These are phyloP conservation scores for Scomberomorus guttatus DNA, from an alignment of 2,797 vertebrate genomes.

Conservation along the genomic window DNA sequence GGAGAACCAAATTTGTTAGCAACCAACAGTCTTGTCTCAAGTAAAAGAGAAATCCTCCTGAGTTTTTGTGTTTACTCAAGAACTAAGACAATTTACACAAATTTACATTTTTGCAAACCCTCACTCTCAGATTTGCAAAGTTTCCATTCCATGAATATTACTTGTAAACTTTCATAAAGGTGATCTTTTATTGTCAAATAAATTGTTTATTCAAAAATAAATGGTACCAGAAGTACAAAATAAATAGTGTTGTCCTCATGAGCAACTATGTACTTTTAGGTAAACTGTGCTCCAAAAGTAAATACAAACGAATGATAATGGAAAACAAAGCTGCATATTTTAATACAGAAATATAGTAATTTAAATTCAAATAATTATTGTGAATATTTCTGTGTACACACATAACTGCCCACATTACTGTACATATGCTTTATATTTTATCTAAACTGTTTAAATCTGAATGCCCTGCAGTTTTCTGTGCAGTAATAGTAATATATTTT, in stretches of 20 bases:
- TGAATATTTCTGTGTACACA: background rate
- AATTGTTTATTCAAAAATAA: background rate
- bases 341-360: background rate
- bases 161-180: background rate
- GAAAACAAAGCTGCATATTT: background rate
- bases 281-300: background rate
- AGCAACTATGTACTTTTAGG: background rate
- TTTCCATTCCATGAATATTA: slow-evolving; percentile 1
- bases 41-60: background rate
- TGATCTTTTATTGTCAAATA: background rate
- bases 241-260: background rate
- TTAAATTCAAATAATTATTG: background rate
- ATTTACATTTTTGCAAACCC: slow-evolving; percentile 52
- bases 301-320: background rate
- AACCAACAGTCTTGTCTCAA: background rate
- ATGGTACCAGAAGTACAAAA: too few species aligned
- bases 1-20: slow-evolving; percentile 26
- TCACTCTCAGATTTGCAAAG: slow-evolving; percentile 37
- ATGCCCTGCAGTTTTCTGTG: background rate
- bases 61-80: background rate
- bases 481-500: background rate
- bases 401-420: background rate
- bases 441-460: background rate
- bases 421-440: background rate
- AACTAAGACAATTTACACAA: slow-evolving; percentile 39